Evolutionary conservation across 1,140 invertebrate species (phyloP), one percentile per base, ranked within the genome.

Genomic region (Atopsyche davidsoni): DNA sequence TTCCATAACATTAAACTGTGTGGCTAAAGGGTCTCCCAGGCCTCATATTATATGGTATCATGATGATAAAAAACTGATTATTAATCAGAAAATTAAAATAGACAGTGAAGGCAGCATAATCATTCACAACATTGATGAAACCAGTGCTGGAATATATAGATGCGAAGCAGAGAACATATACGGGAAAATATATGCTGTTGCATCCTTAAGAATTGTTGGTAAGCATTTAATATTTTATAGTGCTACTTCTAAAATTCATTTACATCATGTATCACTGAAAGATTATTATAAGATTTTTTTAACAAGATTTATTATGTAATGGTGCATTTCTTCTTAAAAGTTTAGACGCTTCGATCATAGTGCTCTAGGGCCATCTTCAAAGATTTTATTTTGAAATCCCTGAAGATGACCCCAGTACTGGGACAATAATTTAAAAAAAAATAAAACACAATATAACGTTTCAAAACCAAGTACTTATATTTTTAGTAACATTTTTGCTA

Each of bases 11-110:
- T 64, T 91, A 34, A 66, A 80, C 46, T 91, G 87, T 62, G 65
- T 72, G 32, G 84, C 82, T 14, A 64, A 59, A 6, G 86, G 86
- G n/a, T 65, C 73, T 53, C 85, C 86, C 1, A 64, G 66, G 43
- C 84, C 86, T 19, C 68, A 77, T 39, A 79, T 89, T 32, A 70
- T 72, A 31, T 91, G 87, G 87, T 80, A 75, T 38, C 76, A 79
- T 55, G 83, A 85, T 61, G 79, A 77, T 9, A 67, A 79, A 13
- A 73, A 73, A 45, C 61, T 88, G 34, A 58, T 73, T 19, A 57
- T 76, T 25, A 75, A 69, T 4, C 65, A 75, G 21, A 71, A 71
- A 51, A 68, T 77, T 47, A 69, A 73, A 48, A 68, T 83, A 51
- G 62, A 65, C 35, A 64, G 67, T 3, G 78, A 80, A 48, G 86